Conservation (phyloP, 2,113 vertebrate genomes). For the Corythornis madagascariensis region DNA sequence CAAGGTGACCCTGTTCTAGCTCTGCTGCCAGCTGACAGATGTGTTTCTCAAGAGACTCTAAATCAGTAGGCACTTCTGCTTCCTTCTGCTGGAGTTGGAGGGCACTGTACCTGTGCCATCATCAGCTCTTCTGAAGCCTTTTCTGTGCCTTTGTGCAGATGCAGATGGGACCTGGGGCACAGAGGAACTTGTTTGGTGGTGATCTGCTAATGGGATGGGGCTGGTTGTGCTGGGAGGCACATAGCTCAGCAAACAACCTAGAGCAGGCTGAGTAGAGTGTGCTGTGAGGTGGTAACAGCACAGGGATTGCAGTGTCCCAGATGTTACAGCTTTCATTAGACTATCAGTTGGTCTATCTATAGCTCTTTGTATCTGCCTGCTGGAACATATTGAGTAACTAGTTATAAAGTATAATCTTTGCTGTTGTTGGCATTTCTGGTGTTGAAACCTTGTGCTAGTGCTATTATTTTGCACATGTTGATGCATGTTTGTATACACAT, state of each 20-base stretch:
- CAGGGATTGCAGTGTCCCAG: neutral
- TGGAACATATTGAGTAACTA: neutral
- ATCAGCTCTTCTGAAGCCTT: neutral
- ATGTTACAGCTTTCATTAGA: neutral
- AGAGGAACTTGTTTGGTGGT: neutral
- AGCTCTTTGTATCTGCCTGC: neutral
- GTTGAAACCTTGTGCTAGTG: neutral
- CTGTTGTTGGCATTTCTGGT: slow-evolving; percentile 11
- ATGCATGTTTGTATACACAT: neutral
- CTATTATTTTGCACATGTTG: neutral
- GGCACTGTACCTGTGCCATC: neutral
- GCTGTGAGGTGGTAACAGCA: neutral
- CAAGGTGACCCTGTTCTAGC: neutral
- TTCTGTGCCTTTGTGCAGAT: neutral
- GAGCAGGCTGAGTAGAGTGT: neutral
- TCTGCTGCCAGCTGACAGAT: neutral
- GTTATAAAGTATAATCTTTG: neutral
- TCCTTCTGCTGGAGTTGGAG: neutral
- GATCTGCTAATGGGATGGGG: neutral
- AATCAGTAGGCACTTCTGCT: fast-evolving
- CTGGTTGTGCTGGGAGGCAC: neutral
- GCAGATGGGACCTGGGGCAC: neutral
- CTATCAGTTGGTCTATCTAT: neutral
- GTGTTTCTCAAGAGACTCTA: neutral
- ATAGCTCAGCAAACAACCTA: neutral